Evolutionary conservation across 2,888 invertebrate genomes (phyloP), one percentile per base, ranked within the genome.

Genomic region (Syrista parreyssii): DNA sequence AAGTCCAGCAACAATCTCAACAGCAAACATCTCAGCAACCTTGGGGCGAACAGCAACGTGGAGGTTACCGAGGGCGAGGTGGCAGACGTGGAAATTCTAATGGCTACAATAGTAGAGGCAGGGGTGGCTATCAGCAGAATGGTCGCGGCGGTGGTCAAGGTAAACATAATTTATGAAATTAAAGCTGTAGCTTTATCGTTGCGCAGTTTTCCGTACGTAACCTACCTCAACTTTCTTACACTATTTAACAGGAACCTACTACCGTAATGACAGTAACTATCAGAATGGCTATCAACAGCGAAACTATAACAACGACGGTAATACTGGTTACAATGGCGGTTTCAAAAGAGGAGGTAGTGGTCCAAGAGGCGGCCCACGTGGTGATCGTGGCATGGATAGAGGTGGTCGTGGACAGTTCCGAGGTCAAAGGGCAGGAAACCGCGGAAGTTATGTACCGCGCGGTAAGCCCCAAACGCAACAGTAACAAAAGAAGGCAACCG

Each of bases 51-150:
- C 87, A 89, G 75, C 90, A 87, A 75, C 86, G 89, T 23, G 85
- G 88, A 74, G 86, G 88, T 75, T 91, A 93, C 81, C 90, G 91
- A 80, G 92, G 93, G 78, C 92, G 92, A 73, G 92, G 93, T 31
- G 91, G 91, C 77, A 93, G 93, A 75, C 92, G 93, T 11, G 93
- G 93, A 79, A 92, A 91, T 83, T 88, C 91, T 79, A 93, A 93
- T 85, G 92, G 92, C 81, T 93, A 93, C 89, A 93, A 93, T 87
- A 90, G 93, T 80, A 93, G 94, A 88, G 93, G 93, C 80, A 89
- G 93, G 85, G 93, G 89, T 80, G 87, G 89, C 72, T 90, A 90
- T 89, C 88, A 92, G 91, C 89, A 91, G 82, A 91, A 92, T 83
- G 91, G 91, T 68, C 92, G 85, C 36, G 92, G 84, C 81, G 88